Conservation (phyloP, 1,140 invertebrate species). For the Drosophila aff. region DNA sequence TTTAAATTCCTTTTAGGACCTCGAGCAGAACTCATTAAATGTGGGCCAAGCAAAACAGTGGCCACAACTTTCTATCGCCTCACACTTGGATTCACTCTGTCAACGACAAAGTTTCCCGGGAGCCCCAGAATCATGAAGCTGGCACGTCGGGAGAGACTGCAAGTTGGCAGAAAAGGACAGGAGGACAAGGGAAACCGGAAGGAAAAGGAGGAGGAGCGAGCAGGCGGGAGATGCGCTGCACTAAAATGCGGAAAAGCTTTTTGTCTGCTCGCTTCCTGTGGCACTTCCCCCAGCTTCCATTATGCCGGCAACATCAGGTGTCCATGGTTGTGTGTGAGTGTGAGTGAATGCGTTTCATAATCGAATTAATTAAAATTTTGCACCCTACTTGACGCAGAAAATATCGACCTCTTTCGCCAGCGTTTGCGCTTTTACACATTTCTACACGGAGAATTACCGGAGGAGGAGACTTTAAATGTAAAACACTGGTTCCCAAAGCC, state of each 20-base stretch:
- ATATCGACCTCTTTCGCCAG: conserved; percentile 10
- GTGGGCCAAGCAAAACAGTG: conserved; percentile 57
- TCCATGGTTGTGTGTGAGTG: conserved; percentile 10
- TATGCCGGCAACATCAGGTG: conserved; percentile 9
- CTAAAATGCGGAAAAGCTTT: conserved; percentile 73
- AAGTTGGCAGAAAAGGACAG: neutral
- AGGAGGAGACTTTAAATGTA: neutral
- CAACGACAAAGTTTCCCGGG: conserved; percentile 21
- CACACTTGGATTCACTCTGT: conserved; percentile 48
- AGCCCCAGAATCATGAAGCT: neutral
- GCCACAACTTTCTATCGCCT: conserved; percentile 41
- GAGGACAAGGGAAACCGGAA: neutral
- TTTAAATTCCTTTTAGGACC: conserved; percentile 33
- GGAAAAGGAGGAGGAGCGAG: neutral
- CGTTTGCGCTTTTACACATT: conserved; percentile 1
- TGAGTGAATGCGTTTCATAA: conserved; percentile 70
- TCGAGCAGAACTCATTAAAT: conserved; percentile 55
- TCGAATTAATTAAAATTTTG: conserved; percentile 83
- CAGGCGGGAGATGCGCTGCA: conserved; percentile 24
- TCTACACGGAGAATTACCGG: neutral
- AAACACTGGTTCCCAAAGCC: no score
- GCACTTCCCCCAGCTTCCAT: conserved; percentile 4
- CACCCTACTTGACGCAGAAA: conserved; percentile 51
- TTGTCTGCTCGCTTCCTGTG: conserved; percentile 54
- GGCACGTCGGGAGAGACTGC: neutral